These are phyloP conservation scores for Halictus ligatus DNA, from an alignment of 2,888 invertebrate genomes.

Conservation along the genomic window DNA sequence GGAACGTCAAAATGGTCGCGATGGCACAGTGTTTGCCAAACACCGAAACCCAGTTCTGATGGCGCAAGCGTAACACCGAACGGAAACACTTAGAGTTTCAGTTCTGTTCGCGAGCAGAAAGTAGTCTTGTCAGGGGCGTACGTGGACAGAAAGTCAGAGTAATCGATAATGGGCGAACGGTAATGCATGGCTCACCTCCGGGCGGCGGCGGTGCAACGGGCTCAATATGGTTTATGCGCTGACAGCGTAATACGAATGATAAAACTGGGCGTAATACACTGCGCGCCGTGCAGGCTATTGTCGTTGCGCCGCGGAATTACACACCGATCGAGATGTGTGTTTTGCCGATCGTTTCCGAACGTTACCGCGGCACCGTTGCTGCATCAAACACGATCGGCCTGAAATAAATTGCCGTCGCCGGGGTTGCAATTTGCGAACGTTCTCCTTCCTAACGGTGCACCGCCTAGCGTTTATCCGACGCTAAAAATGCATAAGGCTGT, in stretches of 20 bases:
- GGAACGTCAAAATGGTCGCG: too few relatives aligned
- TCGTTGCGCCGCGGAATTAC: conserved; percentile 58
- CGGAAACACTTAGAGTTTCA: conserved; percentile 8
- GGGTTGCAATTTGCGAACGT: conserved; percentile 65
- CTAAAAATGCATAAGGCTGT: conserved; percentile 19
- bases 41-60: not conserved
- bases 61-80: not conserved
- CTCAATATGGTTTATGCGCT: conserved; percentile 49
- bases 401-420: conserved; percentile 60
- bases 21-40: not conserved
- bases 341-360: conserved; percentile 66
- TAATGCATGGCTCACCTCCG: conserved; percentile 44
- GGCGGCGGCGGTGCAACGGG: conserved; percentile 27
- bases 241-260: conserved; percentile 66
- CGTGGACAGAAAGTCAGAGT: conserved; percentile 40
- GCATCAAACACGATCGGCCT: conserved; percentile 36
- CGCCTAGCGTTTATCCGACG: conserved; percentile 11
- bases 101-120: not conserved
- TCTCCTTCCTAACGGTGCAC: conserved; percentile 45
- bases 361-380: conserved; percentile 61
- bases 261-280: conserved; percentile 45
- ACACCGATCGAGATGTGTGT: conserved; percentile 62
- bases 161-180: conserved; percentile 53
- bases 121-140: conserved; percentile 8
- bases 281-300: conserved; percentile 48